These are phyloP conservation scores for Crotalus horridus DNA, from an alignment of 2,113 vertebrate genomes.

Conservation along the genomic window DNA sequence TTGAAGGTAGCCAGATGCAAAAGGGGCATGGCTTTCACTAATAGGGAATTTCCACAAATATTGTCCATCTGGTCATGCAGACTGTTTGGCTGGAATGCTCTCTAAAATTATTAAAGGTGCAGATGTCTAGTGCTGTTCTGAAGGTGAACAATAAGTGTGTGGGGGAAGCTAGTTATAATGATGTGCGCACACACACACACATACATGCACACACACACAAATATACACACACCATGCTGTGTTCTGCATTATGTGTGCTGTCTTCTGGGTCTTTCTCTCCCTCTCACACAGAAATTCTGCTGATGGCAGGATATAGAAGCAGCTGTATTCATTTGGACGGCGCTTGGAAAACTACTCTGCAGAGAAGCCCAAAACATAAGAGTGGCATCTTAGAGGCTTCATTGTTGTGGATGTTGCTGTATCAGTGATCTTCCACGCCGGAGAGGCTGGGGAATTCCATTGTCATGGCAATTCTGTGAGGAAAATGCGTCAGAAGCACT, in stretches of 20 bases:
- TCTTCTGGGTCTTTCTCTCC: not conserved
- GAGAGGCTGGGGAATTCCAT: constrained; percentile 13
- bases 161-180: not conserved
- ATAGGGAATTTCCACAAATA: not conserved
- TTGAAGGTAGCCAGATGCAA: not conserved
- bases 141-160: not conserved
- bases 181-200: not conserved
- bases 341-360: not conserved
- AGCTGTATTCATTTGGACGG: not conserved
- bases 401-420: not conserved
- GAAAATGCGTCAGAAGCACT: constrained; percentile 7
- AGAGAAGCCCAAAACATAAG: not conserved
- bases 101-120: not conserved
- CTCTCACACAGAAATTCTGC: not conserved
- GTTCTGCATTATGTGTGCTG: not conserved
- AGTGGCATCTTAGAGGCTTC: not conserved
- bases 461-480: constrained; percentile 9
- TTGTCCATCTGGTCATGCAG: not conserved
- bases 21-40: not conserved
- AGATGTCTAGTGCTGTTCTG: not conserved
- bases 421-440: not conserved
- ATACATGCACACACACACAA: not conserved
- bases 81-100: not conserved
- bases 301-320: not conserved
- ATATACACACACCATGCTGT: not conserved